These are phyloP conservation scores for Pardalotus punctatus DNA, from an alignment of 2,113 vertebrate species.

Conservation along the genomic window DNA sequence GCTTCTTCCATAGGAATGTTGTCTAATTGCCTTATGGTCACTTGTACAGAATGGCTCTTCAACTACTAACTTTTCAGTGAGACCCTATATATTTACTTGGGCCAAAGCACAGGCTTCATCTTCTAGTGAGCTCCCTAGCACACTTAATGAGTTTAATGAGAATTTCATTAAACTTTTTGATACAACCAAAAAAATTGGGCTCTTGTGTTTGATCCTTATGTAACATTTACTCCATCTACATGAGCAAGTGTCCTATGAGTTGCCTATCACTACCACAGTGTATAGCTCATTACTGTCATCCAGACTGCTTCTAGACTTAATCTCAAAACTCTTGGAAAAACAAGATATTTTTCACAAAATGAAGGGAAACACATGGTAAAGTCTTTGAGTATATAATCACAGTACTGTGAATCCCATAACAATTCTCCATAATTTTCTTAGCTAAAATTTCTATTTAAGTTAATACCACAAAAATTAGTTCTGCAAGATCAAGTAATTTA, in stretches of 20 bases:
- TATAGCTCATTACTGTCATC: neutral
- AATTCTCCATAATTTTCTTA: neutral
- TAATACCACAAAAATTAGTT: neutral
- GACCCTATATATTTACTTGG: neutral
- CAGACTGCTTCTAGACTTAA: neutral
- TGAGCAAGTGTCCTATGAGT: neutral
- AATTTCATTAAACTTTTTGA: neutral
- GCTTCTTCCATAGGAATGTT: neutral
- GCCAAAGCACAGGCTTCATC: neutral
- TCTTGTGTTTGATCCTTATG: neutral
- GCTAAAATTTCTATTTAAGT: neutral
- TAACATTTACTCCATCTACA: neutral
- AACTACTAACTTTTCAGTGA: neutral
- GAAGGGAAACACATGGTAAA: neutral
- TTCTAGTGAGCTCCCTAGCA: neutral
- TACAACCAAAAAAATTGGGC: neutral
- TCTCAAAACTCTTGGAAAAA: neutral
- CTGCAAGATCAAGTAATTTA: neutral
- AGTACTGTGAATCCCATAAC: neutral
- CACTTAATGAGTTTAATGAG: neutral
- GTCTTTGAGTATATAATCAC: neutral
- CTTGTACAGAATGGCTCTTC: neutral
- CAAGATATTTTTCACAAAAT: neutral
- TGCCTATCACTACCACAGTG: neutral
- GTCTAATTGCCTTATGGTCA: neutral